Evolutionary conservation across 2,113 vertebrate species (phyloP).

Genomic region (Rhineura floridana): DNA sequence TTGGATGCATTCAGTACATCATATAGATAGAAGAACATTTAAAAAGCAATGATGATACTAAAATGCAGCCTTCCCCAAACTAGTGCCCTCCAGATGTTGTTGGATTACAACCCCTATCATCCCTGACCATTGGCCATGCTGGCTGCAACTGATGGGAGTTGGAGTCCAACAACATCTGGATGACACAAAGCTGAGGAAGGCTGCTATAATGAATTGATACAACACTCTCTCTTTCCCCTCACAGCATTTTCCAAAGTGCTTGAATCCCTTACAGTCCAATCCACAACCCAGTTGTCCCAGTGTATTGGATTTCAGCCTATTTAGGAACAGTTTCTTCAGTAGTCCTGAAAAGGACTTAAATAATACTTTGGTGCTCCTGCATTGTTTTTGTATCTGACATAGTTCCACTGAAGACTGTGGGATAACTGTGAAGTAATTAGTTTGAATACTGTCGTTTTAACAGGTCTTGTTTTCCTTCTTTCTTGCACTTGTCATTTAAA

Average conservation of each 20-base stretch:
- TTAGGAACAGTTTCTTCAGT: background rate
- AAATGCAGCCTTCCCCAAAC: too few species aligned
- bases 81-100: too few species aligned
- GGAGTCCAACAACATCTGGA: too few species aligned
- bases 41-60: background rate
- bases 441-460: conserved; percentile 35
- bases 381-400: conserved; percentile 1
- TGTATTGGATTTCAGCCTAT: background rate
- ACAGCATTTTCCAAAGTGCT: background rate
- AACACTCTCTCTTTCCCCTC: background rate
- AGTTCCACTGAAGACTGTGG: conserved; percentile 24
- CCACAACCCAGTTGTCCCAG: background rate
- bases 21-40: background rate
- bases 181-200: too few species aligned
- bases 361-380: background rate
- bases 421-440: conserved; percentile 46
- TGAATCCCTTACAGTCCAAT: background rate
- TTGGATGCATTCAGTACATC: background rate
- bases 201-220: background rate
- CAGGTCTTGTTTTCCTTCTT: conserved; percentile 34
- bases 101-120: background rate
- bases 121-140: too few species aligned
- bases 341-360: background rate
- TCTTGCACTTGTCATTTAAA: conserved; percentile 49
- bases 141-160: too few species aligned